Conservation (phyloP, 1,140 invertebrate genomes). For the Oncopodura yosiiana region DNA sequence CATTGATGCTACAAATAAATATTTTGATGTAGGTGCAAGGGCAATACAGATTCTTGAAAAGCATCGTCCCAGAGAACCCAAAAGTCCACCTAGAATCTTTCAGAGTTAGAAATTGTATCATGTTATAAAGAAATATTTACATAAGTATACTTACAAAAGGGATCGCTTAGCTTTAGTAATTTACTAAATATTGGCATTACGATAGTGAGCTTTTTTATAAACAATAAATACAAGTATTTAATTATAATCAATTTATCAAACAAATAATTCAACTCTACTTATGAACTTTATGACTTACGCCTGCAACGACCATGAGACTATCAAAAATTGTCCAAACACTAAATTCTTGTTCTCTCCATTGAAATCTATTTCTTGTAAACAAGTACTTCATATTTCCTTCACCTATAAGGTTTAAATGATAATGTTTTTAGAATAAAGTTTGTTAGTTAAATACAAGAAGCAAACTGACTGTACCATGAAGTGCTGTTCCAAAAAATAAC, state of each 20-base stretch:
- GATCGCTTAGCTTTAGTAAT: constrained; percentile 29
- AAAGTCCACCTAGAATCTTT: too few species aligned
- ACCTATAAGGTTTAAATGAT: constrained; percentile 47
- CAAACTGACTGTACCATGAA: constrained; percentile 20
- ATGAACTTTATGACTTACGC: too few species aligned
- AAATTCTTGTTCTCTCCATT: constrained; percentile 75
- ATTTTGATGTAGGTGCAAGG: constrained; percentile 16
- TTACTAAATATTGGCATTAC: constrained; percentile 32
- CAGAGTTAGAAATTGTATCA: too few species aligned
- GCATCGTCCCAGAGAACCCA: constrained; percentile 20
- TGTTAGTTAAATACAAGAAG: background rate
- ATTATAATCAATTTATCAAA: too few species aligned
- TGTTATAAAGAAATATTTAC: too few species aligned
- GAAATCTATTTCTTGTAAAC: constrained; percentile 67
- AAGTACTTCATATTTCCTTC: constrained; percentile 71
- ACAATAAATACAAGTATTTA: too few species aligned
- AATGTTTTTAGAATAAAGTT: background rate
- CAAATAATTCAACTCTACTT: too few species aligned
- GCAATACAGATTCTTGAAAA: constrained; percentile 15
- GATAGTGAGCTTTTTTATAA: constrained; percentile 14
- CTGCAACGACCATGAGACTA: constrained; percentile 21
- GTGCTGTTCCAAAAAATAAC: constrained; percentile 28
- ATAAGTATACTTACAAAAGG: too few species aligned
- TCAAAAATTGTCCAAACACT: constrained; percentile 50
- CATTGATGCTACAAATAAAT: constrained; percentile 21